Percentiles rank a stretch among this genome's conserved stretches.
Evolutionary conservation across 92 coral and sea anemone genomes (phyloP).

Genomic region (Virgularia gustaviana): DNA sequence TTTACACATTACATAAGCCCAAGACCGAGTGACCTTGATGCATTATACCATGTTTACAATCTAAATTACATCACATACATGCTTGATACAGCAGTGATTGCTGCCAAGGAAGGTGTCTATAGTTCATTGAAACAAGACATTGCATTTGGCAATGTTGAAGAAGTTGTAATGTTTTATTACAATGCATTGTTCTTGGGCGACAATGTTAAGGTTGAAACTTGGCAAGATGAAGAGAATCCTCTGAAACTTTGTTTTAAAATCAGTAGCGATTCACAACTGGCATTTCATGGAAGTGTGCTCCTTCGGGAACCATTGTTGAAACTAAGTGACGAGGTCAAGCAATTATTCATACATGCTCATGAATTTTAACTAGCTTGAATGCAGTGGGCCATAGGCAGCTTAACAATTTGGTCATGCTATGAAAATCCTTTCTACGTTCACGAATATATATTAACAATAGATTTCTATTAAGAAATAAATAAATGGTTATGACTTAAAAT

Average conservation of each 20-base stretch:
- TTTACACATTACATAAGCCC: background rate
- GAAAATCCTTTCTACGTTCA: background rate
- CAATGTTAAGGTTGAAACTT: background rate
- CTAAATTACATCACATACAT: slow-evolving; percentile 2
- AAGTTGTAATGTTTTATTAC: background rate
- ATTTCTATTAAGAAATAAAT: too few species aligned
- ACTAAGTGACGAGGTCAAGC: slow-evolving; percentile 12
- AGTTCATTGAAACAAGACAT: slow-evolving; percentile 18
- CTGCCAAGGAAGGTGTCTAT: slow-evolving; percentile 2
- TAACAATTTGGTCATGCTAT: too few species aligned
- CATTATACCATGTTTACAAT: slow-evolving; percentile 6
- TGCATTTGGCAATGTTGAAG: slow-evolving; percentile 23
- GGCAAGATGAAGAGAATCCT: slow-evolving; percentile 16
- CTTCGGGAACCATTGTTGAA: slow-evolving; percentile 16
- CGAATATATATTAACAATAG: background rate
- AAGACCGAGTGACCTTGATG: slow-evolving; percentile 15
- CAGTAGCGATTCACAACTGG: background rate
- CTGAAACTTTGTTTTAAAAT: slow-evolving; percentile 20
- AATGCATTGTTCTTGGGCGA: slow-evolving; percentile 9
- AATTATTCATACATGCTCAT: background rate
- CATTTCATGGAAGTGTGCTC: slow-evolving; percentile 17
- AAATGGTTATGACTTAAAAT: too few species aligned
- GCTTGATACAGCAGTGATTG: slow-evolving; percentile 22
- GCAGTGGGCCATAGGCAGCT: too few species aligned
- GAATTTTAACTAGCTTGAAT: slow-evolving; percentile 7